Conservation (phyloP, 92 coral and sea anemone species). For the Hydrozoanthus gracilis region DNA sequence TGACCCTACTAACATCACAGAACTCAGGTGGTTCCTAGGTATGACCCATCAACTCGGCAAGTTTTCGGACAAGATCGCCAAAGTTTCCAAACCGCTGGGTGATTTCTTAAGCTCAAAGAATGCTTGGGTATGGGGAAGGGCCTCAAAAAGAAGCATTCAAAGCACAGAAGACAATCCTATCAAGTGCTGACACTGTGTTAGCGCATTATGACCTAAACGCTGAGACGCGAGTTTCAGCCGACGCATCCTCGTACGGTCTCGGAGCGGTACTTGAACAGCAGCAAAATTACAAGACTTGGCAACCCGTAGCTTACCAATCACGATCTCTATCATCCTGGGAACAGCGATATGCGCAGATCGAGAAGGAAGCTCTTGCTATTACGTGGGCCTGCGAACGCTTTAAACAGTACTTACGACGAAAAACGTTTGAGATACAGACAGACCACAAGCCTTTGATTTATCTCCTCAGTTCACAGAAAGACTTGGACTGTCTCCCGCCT, state of each 20-base stretch:
- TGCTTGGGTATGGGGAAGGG: not conserved
- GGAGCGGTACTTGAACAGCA: conserved; percentile 16
- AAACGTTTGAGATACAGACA: conserved; percentile 31
- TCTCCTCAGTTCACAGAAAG: conserved; percentile 45
- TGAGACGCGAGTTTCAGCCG: conserved; percentile 41
- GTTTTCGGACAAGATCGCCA: conserved; percentile 33
- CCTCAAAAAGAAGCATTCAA: conserved; percentile 1
- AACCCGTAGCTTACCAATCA: conserved; percentile 45
- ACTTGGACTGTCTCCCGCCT: conserved; percentile 50
- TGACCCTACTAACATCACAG: conserved; percentile 38
- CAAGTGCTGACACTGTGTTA: conserved; percentile 36
- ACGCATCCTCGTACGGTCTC: conserved; percentile 45
- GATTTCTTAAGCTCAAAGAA: no score
- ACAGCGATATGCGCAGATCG: conserved; percentile 51
- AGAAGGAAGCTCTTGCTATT: conserved; percentile 44
- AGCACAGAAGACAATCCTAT: conserved; percentile 33
- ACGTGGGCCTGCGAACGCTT: conserved; percentile 57
- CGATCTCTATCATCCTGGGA: conserved; percentile 27
- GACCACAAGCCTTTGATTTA: conserved; percentile 56
- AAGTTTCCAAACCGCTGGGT: conserved; percentile 15
- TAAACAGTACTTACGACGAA: conserved; percentile 39
- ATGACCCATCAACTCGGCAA: conserved; percentile 47
- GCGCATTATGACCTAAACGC: conserved; percentile 33
- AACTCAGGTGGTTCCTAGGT: conserved; percentile 48
- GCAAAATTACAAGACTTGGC: conserved; percentile 25